These are phyloP conservation scores for Nezara viridula DNA, from an alignment of 2,888 invertebrate species.

Conservation along the genomic window DNA sequence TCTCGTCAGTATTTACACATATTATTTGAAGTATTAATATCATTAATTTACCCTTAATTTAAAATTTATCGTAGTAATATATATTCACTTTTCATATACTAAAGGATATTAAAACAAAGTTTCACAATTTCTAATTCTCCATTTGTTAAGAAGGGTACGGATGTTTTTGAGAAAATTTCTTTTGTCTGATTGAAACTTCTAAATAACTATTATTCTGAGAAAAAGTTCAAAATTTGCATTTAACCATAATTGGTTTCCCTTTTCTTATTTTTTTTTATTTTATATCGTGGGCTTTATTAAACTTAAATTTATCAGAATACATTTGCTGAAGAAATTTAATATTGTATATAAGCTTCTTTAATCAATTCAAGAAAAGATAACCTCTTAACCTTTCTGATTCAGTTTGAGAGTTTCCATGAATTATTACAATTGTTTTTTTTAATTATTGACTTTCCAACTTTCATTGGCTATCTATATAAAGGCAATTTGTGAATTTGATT, in stretches of 20 bases:
- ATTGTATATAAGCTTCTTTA: neutral
- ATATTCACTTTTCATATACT: too few relatives aligned
- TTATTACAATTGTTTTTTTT: too few relatives aligned
- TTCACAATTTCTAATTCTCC: neutral
- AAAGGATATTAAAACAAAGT: conserved; percentile 33
- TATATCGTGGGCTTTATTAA: neutral
- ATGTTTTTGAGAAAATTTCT: neutral
- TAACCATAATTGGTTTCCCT: neutral
- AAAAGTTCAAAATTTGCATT: neutral
- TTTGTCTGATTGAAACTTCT: neutral
- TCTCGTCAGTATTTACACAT: too few relatives aligned
- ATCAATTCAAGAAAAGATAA: neutral
- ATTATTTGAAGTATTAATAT: too few relatives aligned
- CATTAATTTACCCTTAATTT: too few relatives aligned
- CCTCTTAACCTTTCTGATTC: too few relatives aligned
- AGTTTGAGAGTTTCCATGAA: too few relatives aligned
- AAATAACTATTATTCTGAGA: conserved; percentile 15
- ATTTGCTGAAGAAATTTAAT: neutral
- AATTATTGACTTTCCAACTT: too few relatives aligned
- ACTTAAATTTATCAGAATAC: neutral
- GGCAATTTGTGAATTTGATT: too few relatives aligned
- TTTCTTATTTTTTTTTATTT: neutral
- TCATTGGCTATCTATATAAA: too few relatives aligned
- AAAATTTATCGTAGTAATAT: too few relatives aligned
- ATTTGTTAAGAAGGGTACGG: neutral